Conservation (phyloP, 2,113 vertebrate genomes). For the Cyphomyrus discorhynchus region DNA sequence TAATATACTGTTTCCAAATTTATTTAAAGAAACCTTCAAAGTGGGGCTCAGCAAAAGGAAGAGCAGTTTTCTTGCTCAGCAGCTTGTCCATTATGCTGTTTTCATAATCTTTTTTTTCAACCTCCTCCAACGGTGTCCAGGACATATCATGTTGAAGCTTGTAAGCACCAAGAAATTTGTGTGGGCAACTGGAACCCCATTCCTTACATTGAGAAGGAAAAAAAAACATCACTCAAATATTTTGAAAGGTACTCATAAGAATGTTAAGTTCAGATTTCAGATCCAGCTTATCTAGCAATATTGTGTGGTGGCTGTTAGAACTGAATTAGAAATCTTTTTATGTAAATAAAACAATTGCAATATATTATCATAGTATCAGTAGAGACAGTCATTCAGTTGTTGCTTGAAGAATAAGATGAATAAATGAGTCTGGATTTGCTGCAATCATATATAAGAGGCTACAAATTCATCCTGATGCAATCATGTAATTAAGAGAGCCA, state of each 20-base stretch:
- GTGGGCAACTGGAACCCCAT: conserved; percentile 81
- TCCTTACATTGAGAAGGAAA: conserved; percentile 62
- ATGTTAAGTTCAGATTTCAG: not conserved
- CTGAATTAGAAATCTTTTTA: not conserved
- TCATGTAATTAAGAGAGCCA: not conserved
- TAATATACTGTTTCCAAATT: conserved; percentile 19
- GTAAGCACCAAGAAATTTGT: conserved; percentile 79
- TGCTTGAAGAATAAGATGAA: not conserved
- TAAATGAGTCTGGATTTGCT: not conserved
- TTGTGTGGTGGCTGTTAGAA: not conserved
- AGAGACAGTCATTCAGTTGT: not conserved
- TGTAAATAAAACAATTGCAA: not conserved
- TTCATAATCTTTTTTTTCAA: conserved; percentile 75
- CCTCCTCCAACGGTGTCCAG: conserved; percentile 77
- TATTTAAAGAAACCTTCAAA: conserved; percentile 69
- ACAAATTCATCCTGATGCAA: not conserved
- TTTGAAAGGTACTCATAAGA: not conserved
- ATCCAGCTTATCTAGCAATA: not conserved
- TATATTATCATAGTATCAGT: not conserved
- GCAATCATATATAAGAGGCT: not conserved
- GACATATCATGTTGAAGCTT: conserved; percentile 93
- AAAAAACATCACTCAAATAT: not conserved
- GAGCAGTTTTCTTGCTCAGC: conserved; percentile 63
- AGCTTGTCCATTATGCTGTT: conserved; percentile 74
- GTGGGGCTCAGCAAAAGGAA: conserved; percentile 57